A percentile compares a stretch with the other conserved stretches of the same genome.
phyloP scores from a whole-genome alignment of 2,113 vertebrate genomes.

The Prinia subflava region DNA sequence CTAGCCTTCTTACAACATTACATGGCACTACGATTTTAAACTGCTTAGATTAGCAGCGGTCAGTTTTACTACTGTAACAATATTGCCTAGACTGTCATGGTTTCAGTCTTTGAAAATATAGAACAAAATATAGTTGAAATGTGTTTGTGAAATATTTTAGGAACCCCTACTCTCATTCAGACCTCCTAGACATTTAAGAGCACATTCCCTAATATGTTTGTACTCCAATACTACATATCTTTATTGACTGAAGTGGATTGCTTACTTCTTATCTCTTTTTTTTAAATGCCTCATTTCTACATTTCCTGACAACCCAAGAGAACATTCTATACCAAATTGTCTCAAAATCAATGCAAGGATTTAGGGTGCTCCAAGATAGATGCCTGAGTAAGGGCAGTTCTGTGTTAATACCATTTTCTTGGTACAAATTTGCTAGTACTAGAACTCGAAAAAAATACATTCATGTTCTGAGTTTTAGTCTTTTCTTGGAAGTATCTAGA shows the following conservation, averaged over 20 bases:
- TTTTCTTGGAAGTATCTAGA: not conserved
- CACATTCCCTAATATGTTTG: not conserved
- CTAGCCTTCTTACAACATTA: not conserved
- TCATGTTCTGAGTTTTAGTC: not conserved
- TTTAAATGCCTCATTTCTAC: not conserved
- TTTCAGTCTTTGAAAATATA: not conserved
- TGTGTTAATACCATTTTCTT: not conserved
- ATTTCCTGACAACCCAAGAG: not conserved
- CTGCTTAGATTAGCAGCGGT: not conserved
- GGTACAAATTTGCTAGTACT: not conserved
- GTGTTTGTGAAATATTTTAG: not conserved
- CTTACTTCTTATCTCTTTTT: not conserved
- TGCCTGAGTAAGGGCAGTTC: not conserved
- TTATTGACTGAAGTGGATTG: not conserved
- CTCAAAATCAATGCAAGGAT: not conserved
- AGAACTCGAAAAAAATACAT: not conserved
- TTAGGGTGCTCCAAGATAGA: not conserved
- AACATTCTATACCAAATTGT: not conserved
- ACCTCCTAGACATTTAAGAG: not conserved
- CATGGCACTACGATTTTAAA: not conserved
- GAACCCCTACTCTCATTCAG: not conserved
- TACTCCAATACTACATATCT: not conserved
- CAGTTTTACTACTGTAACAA: not conserved
- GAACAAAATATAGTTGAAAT: not conserved
- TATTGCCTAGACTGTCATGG: not conserved